These are phyloP conservation scores for Diaphora mendica DNA, from an alignment of 2,888 invertebrate species.

Conservation along the genomic window DNA sequence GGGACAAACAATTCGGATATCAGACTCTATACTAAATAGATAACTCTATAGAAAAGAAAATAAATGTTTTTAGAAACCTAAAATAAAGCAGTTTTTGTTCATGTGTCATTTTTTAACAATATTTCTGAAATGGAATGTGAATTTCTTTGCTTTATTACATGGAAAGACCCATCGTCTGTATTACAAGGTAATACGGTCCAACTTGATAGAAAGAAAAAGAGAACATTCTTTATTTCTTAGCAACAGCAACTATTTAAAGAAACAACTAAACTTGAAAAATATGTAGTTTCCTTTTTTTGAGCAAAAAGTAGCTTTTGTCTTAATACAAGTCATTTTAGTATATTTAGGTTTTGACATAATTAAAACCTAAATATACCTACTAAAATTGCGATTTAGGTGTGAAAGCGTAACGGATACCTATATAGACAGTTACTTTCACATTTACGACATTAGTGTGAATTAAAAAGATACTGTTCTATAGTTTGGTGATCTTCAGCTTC, in stretches of 20 bases:
- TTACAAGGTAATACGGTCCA: no score
- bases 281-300: not conserved
- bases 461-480: not conserved
- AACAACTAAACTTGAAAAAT: not conserved
- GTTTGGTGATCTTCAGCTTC: not conserved
- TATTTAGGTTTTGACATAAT: no score
- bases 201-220: no score
- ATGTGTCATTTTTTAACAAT: no score
- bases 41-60: no score
- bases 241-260: no score
- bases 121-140: not conserved
- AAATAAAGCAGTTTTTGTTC: no score
- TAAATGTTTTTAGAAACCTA: no score
- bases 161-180: not conserved
- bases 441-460: not conserved
- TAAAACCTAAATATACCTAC: not conserved
- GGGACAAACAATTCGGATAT: not conserved
- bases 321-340: no score
- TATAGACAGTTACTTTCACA: not conserved
- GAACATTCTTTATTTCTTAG: no score
- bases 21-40: no score
- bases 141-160: not conserved
- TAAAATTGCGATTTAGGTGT: not conserved
- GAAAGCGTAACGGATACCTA: not conserved
- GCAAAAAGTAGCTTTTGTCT: not conserved